phyloP scores from a whole-genome alignment of 1,140 invertebrate species.

The Paraescarpia echinospica region DNA sequence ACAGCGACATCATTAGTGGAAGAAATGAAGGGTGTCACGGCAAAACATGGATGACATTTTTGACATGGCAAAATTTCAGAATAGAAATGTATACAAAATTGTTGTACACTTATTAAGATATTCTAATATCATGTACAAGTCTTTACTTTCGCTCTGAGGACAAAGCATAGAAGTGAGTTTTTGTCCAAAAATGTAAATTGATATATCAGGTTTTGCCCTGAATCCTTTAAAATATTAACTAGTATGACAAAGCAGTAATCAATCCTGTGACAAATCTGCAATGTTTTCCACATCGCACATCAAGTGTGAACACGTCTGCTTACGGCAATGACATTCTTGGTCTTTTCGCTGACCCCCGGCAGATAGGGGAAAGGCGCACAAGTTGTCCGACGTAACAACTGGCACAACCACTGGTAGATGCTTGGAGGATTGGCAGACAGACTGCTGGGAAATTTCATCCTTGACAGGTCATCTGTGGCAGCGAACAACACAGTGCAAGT shows the following conservation, averaged over 20 bases:
- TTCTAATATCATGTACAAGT: no score
- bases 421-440: conserved; percentile 67
- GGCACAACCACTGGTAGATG: conserved; percentile 71
- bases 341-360: conserved; percentile 66
- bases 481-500: conserved; percentile 29
- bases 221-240: neutral
- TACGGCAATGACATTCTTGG: conserved; percentile 73
- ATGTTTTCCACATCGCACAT: neutral
- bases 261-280: neutral
- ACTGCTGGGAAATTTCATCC: conserved; percentile 67
- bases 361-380: conserved; percentile 69
- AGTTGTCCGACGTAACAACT: conserved; percentile 64
- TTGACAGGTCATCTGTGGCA: conserved; percentile 61
- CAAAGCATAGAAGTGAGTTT: no score
- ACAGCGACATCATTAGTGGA: neutral
- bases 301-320: conserved; percentile 33
- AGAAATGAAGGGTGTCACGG: neutral
- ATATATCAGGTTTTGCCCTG: no score
- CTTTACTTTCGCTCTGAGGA: no score
- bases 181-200: no score
- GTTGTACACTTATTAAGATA: no score
- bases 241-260: neutral
- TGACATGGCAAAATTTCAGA: no score
- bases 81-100: no score
- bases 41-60: no score